Base-by-base conservation (phyloP, 2,797 vertebrate genomes). In the Muraenolepis orangiensis region DNA sequence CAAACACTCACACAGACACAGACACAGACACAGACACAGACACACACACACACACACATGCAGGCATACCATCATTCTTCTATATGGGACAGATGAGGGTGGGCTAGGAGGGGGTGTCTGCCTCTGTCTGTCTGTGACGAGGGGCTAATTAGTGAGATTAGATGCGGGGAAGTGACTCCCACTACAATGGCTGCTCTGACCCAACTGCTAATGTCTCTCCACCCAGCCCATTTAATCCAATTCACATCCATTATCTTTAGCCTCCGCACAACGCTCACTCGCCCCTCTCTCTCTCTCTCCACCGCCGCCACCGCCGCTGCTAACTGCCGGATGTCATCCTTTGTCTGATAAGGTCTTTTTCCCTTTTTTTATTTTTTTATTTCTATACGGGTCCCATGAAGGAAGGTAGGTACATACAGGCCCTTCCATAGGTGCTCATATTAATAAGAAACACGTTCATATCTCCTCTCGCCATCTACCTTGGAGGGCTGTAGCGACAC, bases 121-220 rank as follows among this genome's bases (percentile, higher is more conserved):
- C 86, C 79, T n/a, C n/a, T 78, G 80, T 80, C 86, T 82, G 82
- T 86, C 78, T 46, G 76, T 72, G 74, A 90, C 84, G 86, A 89
- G 84, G 10, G 81, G 80, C 90, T 92, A 91, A 92, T 92, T 92
- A 92, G 89, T 87, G 76, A 87, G 87, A 93, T 94, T 91, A 90
- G 87, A 89, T 81, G 81, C 81, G 82, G 84, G 81, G 82, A 85
- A 90, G 88, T 90, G 89, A 91, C 81, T 91, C 82, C 78, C 72
- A 79, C 72, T 79, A 84, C 86, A 87, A 90, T 90, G 87, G 85
- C 83, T 86, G 87, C 81, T 87, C 80, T 91, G 90, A 93, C 91
- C 91, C 87, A 87, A 90, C 83, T 80, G 88, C 86, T 91, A 90
- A 90, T 91, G 86, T 84, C 36, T 87, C 87, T 87, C 84, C 88